These are phyloP conservation scores for Saxicola maurus DNA, from an alignment of 2,797 vertebrate genomes.

Conservation along the genomic window DNA sequence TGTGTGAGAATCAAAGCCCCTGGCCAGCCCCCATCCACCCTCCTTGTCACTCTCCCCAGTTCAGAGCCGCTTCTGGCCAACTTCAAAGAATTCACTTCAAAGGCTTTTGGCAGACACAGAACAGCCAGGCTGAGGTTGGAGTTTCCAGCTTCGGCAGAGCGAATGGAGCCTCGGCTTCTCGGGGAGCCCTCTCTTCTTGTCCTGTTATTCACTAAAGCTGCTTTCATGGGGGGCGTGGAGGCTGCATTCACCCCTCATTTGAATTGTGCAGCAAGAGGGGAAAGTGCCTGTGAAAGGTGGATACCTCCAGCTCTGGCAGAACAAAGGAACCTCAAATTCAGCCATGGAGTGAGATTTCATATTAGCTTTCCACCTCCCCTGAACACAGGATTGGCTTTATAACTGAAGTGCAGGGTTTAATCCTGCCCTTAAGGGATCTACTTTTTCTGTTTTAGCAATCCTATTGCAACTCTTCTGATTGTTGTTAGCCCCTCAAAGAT, in stretches of 20 bases:
- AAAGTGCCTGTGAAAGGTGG: neutral
- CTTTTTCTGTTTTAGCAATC: neutral
- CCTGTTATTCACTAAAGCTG: neutral
- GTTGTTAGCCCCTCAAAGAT: neutral
- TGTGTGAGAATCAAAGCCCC: neutral
- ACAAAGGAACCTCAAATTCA: neutral
- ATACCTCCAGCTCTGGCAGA: neutral
- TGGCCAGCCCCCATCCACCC: neutral
- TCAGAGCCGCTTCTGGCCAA: neutral
- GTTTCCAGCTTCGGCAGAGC: neutral
- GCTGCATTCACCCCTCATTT: neutral
- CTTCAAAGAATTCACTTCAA: conserved; percentile 71
- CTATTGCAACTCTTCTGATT: neutral
- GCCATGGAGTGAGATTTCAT: neutral
- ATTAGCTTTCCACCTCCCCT: neutral
- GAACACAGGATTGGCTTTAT: neutral
- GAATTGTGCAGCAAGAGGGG: neutral
- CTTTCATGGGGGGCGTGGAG: neutral
- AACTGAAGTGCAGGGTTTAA: neutral
- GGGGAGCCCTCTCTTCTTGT: neutral
- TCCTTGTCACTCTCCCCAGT: fast-evolving
- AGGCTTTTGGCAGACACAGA: neutral
- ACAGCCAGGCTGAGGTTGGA: neutral
- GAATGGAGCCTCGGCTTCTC: neutral
- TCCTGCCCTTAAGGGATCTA: neutral